These are phyloP conservation scores for Abrostola tripartita DNA, from an alignment of 2,888 invertebrate genomes.

Conservation along the genomic window DNA sequence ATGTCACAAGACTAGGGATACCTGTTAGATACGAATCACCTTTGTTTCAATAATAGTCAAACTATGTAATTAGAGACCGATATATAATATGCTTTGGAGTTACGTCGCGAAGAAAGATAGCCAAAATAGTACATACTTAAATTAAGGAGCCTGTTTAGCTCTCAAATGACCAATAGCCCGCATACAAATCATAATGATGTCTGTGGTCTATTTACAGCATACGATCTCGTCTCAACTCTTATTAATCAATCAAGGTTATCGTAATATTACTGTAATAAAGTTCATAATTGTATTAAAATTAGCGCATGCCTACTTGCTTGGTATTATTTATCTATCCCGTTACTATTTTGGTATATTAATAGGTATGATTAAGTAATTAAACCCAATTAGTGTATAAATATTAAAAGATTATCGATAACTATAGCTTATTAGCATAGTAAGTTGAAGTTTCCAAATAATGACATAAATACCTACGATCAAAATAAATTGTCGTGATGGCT, in stretches of 20 bases:
- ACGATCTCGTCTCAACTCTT: conserved; percentile 32
- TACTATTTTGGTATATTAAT: conserved; percentile 10
- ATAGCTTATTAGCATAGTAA: conserved; percentile 18
- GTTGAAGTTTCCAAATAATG: conserved; percentile 10
- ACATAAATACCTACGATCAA: conserved; percentile 2
- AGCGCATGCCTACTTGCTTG: conserved; percentile 31
- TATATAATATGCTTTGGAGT: background rate
- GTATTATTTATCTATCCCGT: conserved; percentile 23
- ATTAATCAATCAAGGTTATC: conserved; percentile 56
- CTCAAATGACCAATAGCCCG: background rate
- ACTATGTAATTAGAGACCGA: conserved; percentile 1
- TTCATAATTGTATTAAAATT: conserved; percentile 44
- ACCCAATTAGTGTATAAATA: conserved; percentile 12
- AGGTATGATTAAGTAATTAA: conserved; percentile 15
- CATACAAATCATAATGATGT: background rate
- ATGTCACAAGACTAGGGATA: conserved; percentile 63
- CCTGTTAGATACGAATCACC: conserved; percentile 50
- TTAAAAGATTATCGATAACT: conserved; percentile 24
- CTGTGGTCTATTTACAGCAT: conserved; percentile 28
- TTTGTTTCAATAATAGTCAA: conserved; percentile 42
- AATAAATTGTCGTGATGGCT: conserved; percentile 14
- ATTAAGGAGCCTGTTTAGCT: background rate
- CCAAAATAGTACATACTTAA: background rate
- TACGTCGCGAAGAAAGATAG: background rate
- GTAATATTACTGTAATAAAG: conserved; percentile 35